Evolutionary conservation across 2,888 invertebrate genomes (phyloP).

Genomic region (Smittia sp.): DNA sequence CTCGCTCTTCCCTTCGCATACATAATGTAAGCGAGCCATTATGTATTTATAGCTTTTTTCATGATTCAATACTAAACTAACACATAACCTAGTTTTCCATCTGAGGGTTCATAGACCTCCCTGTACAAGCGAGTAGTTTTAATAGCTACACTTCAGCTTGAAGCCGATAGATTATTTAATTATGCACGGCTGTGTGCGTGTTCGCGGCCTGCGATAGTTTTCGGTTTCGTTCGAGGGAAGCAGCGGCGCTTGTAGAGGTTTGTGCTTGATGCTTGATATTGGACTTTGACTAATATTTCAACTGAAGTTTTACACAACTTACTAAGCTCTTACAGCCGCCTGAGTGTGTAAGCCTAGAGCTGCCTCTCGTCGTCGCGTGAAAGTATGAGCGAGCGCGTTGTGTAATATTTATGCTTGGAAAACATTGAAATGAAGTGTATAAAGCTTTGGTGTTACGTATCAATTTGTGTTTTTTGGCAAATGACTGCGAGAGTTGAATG

Average conservation of each 20-base stretch:
- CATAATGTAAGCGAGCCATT: conserved; percentile 3
- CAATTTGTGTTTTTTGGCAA: conserved; percentile 16
- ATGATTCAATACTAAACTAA: conserved; percentile 32
- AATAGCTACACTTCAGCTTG: conserved; percentile 21
- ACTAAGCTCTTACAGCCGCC: neutral
- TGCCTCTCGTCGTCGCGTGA: neutral
- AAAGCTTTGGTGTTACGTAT: conserved; percentile 25
- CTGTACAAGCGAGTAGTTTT: conserved; percentile 8
- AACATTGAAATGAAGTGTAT: conserved; percentile 38
- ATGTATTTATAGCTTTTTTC: conserved; percentile 31
- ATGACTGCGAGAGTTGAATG: conserved; percentile 26
- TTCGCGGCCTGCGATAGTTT: neutral
- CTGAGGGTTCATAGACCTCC: conserved; percentile 38
- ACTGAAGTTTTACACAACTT: conserved; percentile 1
- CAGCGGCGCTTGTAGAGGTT: conserved; percentile 21
- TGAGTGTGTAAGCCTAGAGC: neutral
- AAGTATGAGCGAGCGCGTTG: conserved; percentile 24
- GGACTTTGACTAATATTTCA: conserved; percentile 30
- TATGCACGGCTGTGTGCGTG: conserved; percentile 15
- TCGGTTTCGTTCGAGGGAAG: conserved; percentile 8
- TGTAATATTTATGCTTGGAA: conserved; percentile 38
- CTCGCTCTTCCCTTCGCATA: neutral
- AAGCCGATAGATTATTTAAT: conserved; percentile 39
- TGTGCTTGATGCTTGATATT: conserved; percentile 38
- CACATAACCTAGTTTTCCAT: conserved; percentile 40